Base-by-base conservation (phyloP, 1,140 invertebrate species). In the Drosophila pseudoobscura region DNA sequence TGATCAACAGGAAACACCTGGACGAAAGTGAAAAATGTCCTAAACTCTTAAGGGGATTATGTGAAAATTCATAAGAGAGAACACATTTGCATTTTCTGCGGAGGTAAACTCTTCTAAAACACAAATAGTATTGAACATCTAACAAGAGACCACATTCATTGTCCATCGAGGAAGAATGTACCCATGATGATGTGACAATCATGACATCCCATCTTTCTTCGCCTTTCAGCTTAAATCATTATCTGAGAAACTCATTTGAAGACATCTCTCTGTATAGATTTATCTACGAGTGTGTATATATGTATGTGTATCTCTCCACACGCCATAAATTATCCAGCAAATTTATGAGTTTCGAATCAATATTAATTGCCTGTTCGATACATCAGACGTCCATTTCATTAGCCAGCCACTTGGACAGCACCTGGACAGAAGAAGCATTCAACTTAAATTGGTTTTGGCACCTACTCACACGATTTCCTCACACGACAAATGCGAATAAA, bases 321-420 rank as follows among this genome's bases (percentile, higher is more conserved):
- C 35, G 13, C 24, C 66, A 50, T 70, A 57, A 70, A 57, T 69
- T 70, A 69, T 57, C 13, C 20, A 26, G 0, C 31, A 50, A 70
- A 69, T 70, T 70, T 70, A 70, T 70, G 66, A 69, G 66, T 57
- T 69, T 55, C 66, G 64, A 73, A 62, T 73, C 46, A 73, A 73
- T 64, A 74, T 64, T 74, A 65, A 65, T 74, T 74, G 70, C 46
- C 59, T 44, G 13, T 45, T 51, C 24, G 29, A 75, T 59, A 53
- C 35, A 57, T 75, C 22, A 54, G 22, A 49, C 11, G 63, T 17
- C 20, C 53, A 49, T 57, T 65, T 75, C 54, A 75, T 74, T 65
- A 58, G 71, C 71, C 54, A 56, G 24, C 24, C 24, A 26, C 24
- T 5, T 26, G 24, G 24, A 26, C 24, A 26, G 24, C 24, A 0